Base-by-base conservation (phyloP, 2,888 invertebrate species). In the Ectemnius continuus region DNA sequence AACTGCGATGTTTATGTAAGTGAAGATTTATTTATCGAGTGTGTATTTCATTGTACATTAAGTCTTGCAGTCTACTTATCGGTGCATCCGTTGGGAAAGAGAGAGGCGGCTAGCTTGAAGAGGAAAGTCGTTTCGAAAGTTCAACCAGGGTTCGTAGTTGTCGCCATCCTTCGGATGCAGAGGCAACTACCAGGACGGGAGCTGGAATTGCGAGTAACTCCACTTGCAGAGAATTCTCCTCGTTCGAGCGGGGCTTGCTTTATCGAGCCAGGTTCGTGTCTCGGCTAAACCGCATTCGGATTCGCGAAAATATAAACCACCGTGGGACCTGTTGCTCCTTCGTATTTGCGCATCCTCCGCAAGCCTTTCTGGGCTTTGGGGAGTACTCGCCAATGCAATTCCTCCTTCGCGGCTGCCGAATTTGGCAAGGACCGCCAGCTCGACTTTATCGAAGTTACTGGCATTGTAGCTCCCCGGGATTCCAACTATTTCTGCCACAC, bases 101-200 rank as follows among this genome's bases (percentile, higher is more conserved):
- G 52, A 18, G 13, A 48, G 8, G 20, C 20, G 8, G 20, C 20
- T 48, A 47, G 64, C 64, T 18, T 67, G 70, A 45, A 59, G 66
- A 57, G 60, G 68, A 76, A 78, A 76, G 63, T 73, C 14, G 26
- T 11, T 6, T 28, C 11, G 23, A 57, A 65, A 65, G 60, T 45
- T 60, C 65, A 76, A 65, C 36, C 36, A 20, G 62, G 57, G 70
- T 45, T 80, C 76, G 74, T 74, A 59, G n/a, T 46, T 64, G 75
- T 58, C 81, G 83, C 82, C 82, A 83, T 83, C 82, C 62, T 48
- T 23, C 82, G 82, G 79, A 67, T 68, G 60, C 48, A n/a, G 67
- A 13, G 26, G 61, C 71, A 83, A 83, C 79, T 77, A 36, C 13
- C 58, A 59, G 56, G 70, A 64, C 58, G 52, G 14, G 61, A 16